Evolutionary conservation across 2,797 vertebrate genomes (phyloP).

Genomic region (Hemibagrus guttatus): DNA sequence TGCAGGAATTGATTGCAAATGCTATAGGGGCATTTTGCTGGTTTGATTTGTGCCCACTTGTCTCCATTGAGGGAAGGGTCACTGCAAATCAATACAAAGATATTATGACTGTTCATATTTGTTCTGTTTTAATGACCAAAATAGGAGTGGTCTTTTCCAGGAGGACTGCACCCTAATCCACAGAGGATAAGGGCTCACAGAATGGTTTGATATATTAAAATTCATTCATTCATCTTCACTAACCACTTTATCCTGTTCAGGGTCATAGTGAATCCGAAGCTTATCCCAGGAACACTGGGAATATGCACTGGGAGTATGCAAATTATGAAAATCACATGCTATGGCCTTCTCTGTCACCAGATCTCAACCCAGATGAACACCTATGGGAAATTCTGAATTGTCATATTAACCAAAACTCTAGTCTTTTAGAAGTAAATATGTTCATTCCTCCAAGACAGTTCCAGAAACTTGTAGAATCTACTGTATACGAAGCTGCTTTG

Average conservation of each 20-base stretch:
- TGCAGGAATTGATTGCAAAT: neutral
- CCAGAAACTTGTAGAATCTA: neutral
- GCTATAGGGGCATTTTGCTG: neutral
- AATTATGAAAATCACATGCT: conserved; percentile 1
- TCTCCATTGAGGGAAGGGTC: neutral
- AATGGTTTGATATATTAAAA: neutral
- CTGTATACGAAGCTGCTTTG: neutral
- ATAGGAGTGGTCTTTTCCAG: neutral
- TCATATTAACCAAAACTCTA: neutral
- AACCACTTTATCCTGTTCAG: neutral
- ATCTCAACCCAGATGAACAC: neutral
- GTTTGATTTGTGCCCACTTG: neutral
- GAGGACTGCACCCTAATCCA: neutral
- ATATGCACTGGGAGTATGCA: neutral
- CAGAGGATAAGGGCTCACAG: neutral
- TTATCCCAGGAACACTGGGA: neutral
- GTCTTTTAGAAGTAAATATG: neutral
- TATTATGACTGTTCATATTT: neutral
- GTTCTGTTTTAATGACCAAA: neutral
- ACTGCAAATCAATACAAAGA: neutral
- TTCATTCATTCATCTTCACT: neutral
- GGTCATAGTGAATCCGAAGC: neutral
- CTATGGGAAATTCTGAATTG: neutral
- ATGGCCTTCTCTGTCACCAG: neutral
- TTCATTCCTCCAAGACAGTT: neutral